Evolutionary conservation across 1,140 invertebrate genomes (phyloP).

Genomic region (Drosophila novamexicana): DNA sequence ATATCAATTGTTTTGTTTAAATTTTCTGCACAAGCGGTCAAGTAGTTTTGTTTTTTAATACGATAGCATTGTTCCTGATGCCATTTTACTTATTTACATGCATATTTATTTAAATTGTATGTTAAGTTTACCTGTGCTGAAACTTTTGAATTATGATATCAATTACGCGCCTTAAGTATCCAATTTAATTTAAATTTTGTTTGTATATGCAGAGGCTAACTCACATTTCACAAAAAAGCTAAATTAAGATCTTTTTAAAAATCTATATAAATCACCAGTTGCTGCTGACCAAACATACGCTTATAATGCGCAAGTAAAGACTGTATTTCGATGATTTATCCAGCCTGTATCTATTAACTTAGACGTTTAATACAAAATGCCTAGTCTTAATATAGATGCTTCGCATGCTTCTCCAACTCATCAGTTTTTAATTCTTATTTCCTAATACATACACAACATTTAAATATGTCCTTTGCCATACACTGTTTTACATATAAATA

Average conservation of each 20-base stretch:
- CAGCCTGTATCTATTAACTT: conserved; percentile 27
- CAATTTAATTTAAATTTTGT: conserved; percentile 55
- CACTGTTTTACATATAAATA: conserved; percentile 34
- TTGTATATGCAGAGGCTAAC: conserved; percentile 52
- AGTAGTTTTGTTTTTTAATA: conserved; percentile 18
- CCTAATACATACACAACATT: conserved; percentile 48
- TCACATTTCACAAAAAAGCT: conserved; percentile 56
- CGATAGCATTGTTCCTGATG: conserved; percentile 21
- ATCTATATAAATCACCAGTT: conserved; percentile 72
- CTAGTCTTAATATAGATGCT: conserved; percentile 72
- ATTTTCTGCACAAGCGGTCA: conserved; percentile 41
- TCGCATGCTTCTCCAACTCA: conserved; percentile 58
- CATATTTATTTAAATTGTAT: conserved; percentile 65
- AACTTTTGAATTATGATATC: conserved; percentile 68
- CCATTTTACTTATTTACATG: conserved; percentile 44
- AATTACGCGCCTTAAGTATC: conserved; percentile 39
- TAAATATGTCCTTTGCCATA: conserved; percentile 33
- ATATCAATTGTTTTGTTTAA: conserved; percentile 40
- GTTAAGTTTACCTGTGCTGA: conserved; percentile 66
- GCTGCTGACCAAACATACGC: conserved; percentile 51
- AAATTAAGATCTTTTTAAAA: conserved; percentile 67
- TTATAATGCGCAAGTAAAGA: conserved; percentile 25
- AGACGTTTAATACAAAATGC: conserved; percentile 58
- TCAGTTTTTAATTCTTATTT: conserved; percentile 35
- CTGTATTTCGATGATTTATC: conserved; percentile 1